A percentile compares a stretch with the other conserved stretches of the same genome.
phyloP scores from a whole-genome alignment of 2,888 invertebrate genomes.

The Lithophane leautieri region DNA sequence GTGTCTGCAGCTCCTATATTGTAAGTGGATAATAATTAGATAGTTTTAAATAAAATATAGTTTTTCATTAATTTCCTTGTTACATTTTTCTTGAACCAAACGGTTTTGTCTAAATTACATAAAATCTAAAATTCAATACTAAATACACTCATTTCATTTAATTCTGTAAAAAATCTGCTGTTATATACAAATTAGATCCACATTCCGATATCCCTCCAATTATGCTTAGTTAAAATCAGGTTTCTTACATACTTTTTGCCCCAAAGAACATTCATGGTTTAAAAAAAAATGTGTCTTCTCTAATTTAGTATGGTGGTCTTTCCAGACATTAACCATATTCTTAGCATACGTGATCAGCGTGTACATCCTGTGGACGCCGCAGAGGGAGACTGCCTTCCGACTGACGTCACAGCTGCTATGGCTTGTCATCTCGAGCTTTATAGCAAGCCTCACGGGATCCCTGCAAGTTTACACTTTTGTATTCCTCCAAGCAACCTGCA shows the following conservation, averaged over 20 bases:
- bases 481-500: slow-evolving; percentile 91
- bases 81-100: not conserved
- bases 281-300: not conserved
- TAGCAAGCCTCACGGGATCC: slow-evolving; percentile 94
- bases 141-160: not conserved
- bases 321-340: slow-evolving; percentile 92
- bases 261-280: no score
- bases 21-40: slow-evolving; percentile 77
- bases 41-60: not conserved
- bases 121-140: no score
- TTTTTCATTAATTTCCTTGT: not conserved
- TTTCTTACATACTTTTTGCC: not conserved
- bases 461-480: slow-evolving; percentile 94
- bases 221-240: not conserved
- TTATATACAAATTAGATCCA: not conserved
- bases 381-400: slow-evolving; percentile 92
- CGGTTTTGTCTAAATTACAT: not conserved
- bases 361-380: slow-evolving; percentile 94
- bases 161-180: no score
- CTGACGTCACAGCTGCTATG: slow-evolving; percentile 93
- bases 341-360: slow-evolving; percentile 93
- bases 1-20: slow-evolving; percentile 89
- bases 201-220: not conserved
- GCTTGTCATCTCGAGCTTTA: slow-evolving; percentile 94
- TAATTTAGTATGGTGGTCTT: not conserved